Evolutionary conservation across 2,113 vertebrate species (phyloP).

Genomic region (Gobiocypris rarus): DNA sequence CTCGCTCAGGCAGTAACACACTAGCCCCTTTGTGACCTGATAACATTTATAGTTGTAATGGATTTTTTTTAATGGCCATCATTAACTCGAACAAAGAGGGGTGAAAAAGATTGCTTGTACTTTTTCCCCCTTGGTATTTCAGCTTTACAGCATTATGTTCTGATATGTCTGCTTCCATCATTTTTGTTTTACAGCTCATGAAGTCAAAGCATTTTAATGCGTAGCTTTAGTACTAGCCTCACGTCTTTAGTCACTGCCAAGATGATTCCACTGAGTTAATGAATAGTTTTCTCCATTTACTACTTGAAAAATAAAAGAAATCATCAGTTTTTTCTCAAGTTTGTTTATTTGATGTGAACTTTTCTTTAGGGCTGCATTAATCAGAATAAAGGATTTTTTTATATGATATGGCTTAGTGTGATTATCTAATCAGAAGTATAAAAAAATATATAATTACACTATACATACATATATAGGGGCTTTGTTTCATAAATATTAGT

Average conservation of each 20-base stretch:
- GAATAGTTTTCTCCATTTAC: neutral
- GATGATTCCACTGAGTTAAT: conserved; percentile 72
- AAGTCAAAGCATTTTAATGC: conserved; percentile 67
- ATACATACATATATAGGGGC: too few species aligned
- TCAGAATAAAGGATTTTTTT: neutral
- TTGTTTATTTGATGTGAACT: neutral
- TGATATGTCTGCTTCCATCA: conserved; percentile 77
- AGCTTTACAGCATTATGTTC: conserved; percentile 82
- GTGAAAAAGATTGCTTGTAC: conserved; percentile 75
- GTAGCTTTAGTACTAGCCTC: conserved; percentile 62
- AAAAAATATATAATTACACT: too few species aligned
- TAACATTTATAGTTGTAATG: conserved; percentile 86
- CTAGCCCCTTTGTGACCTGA: conserved; percentile 74
- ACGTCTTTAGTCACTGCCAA: conserved; percentile 64
- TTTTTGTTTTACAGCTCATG: conserved; percentile 73
- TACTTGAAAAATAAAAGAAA: neutral
- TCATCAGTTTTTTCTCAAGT: neutral
- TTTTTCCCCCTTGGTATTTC: conserved; percentile 80
- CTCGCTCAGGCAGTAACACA: conserved; percentile 49
- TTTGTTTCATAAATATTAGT: neutral
- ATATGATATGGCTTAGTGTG: neutral
- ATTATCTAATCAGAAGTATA: neutral
- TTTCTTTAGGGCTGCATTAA: neutral
- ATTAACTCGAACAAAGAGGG: conserved; percentile 76
- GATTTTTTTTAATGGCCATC: conserved; percentile 82